Percentiles rank a stretch among this genome's conserved stretches.
These are phyloP conservation scores for Boleophthalmus pectinirostris DNA, from an alignment of 2,113 vertebrate species.

Conservation along the genomic window DNA sequence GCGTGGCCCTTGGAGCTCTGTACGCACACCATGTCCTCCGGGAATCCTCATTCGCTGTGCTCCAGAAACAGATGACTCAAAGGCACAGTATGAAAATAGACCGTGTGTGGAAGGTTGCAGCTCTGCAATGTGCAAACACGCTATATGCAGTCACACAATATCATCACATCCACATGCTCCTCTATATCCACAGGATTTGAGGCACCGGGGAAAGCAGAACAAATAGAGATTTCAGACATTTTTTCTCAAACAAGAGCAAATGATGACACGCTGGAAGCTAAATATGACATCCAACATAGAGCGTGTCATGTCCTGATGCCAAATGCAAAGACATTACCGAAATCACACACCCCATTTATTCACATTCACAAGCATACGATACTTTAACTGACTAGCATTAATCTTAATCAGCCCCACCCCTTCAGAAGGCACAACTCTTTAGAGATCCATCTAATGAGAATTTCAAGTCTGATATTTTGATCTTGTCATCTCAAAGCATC, in stretches of 20 bases:
- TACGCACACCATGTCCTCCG: slow-evolving; percentile 65
- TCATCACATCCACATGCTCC: slow-evolving; percentile 29
- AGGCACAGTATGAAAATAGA: slow-evolving; percentile 76
- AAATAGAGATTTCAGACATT: slow-evolving; percentile 22
- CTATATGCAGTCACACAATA: slow-evolving; percentile 43
- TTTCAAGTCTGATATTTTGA: slow-evolving; percentile 61
- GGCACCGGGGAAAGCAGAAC: slow-evolving; percentile 16
- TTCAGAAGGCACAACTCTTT: slow-evolving; percentile 16
- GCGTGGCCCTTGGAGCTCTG: slow-evolving; percentile 66
- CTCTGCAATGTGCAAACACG: slow-evolving; percentile 56
- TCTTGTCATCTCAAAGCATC: slow-evolving; percentile 60
- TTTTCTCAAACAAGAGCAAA: slow-evolving; percentile 23
- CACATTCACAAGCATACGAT: slow-evolving; percentile 29
- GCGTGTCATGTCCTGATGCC: slow-evolving; percentile 11
- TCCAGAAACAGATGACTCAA: slow-evolving; percentile 77
- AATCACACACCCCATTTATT: slow-evolving; percentile 35
- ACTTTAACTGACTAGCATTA: slow-evolving; percentile 17
- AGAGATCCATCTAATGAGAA: slow-evolving; percentile 50
- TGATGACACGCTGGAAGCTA: slow-evolving; percentile 13
- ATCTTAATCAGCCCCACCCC: slow-evolving; percentile 38
- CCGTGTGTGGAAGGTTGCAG: slow-evolving; percentile 61
- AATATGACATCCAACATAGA: slow-evolving; percentile 10
- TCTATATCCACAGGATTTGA: slow-evolving; percentile 21
- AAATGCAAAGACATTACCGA: slow-evolving; percentile 18
- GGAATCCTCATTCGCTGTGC: slow-evolving; percentile 71